These are phyloP conservation scores for Xerus inauris DNA, from an alignment of 2,113 vertebrate species.

Conservation along the genomic window DNA sequence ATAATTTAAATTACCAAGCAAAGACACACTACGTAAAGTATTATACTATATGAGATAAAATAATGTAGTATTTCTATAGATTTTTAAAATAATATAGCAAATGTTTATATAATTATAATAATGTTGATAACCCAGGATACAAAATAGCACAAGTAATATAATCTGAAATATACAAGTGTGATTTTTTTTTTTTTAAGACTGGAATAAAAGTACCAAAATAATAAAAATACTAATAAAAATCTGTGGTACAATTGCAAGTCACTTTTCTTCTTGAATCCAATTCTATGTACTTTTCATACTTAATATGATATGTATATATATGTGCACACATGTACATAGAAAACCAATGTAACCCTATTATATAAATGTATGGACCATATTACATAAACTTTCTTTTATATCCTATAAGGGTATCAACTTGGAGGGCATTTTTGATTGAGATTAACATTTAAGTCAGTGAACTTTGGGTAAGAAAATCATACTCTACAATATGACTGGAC, in stretches of 20 bases:
- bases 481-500: neutral
- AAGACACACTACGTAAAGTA: neutral
- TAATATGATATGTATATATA: neutral
- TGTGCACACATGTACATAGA: neutral
- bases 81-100: neutral
- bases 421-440: neutral
- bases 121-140: neutral
- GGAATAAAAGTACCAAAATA: neutral
- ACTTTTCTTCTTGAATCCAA: neutral
- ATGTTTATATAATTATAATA: neutral
- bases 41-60: neutral
- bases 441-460: slow-evolving; percentile 22
- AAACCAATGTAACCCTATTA: neutral
- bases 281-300: neutral
- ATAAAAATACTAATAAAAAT: neutral
- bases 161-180: neutral
- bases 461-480: neutral
- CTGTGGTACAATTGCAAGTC: neutral
- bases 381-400: neutral
- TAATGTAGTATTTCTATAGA: neutral
- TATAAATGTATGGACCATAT: neutral
- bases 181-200: neutral
- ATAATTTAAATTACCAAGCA: neutral
- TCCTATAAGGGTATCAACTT: neutral
- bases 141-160: neutral